Percentiles rank a stretch among this genome's conserved stretches.
Evolutionary conservation across 2,797 vertebrate genomes (phyloP).

Genomic region (Gymnocypris eckloni): DNA sequence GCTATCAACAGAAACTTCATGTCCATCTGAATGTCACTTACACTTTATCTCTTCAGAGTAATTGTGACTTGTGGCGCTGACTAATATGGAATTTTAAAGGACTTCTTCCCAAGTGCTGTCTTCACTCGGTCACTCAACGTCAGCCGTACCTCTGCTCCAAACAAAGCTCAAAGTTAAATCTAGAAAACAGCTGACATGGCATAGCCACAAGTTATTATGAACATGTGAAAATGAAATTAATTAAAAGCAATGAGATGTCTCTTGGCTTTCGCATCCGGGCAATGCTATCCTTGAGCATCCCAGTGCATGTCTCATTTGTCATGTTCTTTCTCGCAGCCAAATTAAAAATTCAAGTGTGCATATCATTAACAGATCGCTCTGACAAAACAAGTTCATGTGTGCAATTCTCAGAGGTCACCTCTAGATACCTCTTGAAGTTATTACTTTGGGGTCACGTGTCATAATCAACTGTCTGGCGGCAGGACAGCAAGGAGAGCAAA

Average conservation of each 20-base stretch:
- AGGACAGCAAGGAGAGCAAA: constrained; percentile 70
- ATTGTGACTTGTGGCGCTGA: constrained; percentile 30
- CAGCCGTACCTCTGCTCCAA: constrained; percentile 29
- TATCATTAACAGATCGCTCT: constrained; percentile 69
- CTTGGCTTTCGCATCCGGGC: constrained; percentile 60
- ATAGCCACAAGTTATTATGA: constrained; percentile 52
- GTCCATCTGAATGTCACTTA: constrained; percentile 26
- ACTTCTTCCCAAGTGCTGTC: constrained; percentile 39
- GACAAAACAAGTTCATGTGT: constrained; percentile 69
- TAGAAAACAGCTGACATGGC: constrained; percentile 43
- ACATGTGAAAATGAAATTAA: constrained; percentile 63
- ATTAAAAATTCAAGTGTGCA: constrained; percentile 68
- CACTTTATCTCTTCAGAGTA: constrained; percentile 1
- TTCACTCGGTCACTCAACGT: constrained; percentile 36
- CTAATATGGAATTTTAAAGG: constrained; percentile 23
- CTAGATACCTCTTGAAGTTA: constrained; percentile 72
- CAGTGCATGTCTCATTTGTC: constrained; percentile 69
- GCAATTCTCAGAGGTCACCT: constrained; percentile 78
- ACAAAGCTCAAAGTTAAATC: constrained; percentile 31
- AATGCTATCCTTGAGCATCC: constrained; percentile 57
- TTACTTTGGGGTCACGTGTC: constrained; percentile 72
- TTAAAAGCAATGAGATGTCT: constrained; percentile 68
- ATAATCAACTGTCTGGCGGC: constrained; percentile 71
- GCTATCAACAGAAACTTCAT: constrained; percentile 30
- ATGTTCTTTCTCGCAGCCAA: constrained; percentile 58